phyloP scores from a whole-genome alignment of 2,888 invertebrate genomes.

The Toxonevra muliebris region DNA sequence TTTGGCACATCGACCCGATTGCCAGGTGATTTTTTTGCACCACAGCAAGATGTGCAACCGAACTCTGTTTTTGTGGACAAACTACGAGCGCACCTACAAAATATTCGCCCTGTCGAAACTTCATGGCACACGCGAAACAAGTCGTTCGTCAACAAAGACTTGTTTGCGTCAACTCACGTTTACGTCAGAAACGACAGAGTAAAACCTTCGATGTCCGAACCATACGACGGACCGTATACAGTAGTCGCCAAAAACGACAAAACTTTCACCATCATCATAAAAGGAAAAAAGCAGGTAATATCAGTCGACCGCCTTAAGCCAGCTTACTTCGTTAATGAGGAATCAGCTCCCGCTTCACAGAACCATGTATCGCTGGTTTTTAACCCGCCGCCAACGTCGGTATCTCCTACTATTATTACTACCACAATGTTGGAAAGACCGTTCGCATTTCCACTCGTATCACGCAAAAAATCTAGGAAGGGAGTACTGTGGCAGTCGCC shows the following conservation, averaged over 20 bases:
- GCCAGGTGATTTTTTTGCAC: not conserved
- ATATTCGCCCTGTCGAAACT: constrained; percentile 7
- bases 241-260: not conserved
- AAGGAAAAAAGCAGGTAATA: not conserved
- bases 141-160: too few relatives aligned
- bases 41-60: not conserved
- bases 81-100: not conserved
- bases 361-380: too few relatives aligned
- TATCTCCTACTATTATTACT: too few relatives aligned
- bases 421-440: too few relatives aligned
- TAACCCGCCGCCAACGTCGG: too few relatives aligned
- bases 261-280: constrained; percentile 14
- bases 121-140: too few relatives aligned
- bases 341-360: not conserved
- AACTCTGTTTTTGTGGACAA: not conserved
- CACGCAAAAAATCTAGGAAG: too few relatives aligned
- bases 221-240: not conserved
- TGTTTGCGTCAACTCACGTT: too few relatives aligned
- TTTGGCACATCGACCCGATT: not conserved
- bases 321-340: not conserved
- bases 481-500: too few relatives aligned
- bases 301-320: not conserved
- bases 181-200: too few relatives aligned
- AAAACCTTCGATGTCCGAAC: not conserved
- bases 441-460: too few relatives aligned